These are phyloP conservation scores for Sylvicola fuscatus DNA, from an alignment of 2,888 invertebrate species.

Conservation along the genomic window DNA sequence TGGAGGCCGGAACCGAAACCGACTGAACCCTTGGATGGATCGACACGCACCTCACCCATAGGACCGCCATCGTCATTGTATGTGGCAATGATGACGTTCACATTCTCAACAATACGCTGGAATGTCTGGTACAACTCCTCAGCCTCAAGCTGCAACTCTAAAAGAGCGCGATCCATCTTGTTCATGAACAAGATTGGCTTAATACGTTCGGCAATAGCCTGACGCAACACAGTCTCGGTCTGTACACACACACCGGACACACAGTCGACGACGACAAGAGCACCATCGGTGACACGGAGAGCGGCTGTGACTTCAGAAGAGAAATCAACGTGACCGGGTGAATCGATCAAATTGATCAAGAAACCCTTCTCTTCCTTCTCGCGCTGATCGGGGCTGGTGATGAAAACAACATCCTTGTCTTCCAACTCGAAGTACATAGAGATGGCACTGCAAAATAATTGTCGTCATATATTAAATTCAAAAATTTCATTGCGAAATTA, in stretches of 20 bases:
- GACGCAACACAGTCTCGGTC: slow-evolving; percentile 98
- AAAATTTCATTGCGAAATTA: too few relatives aligned
- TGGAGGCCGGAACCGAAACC: slow-evolving; percentile 99
- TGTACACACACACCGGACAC: slow-evolving; percentile 99
- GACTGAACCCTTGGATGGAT: slow-evolving; percentile 96
- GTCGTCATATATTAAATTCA: too few relatives aligned
- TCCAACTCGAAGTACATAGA: slow-evolving; percentile 98
- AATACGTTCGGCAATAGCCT: slow-evolving; percentile 98
- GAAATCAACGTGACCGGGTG: slow-evolving; percentile 99
- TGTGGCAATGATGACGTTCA: slow-evolving; percentile 99
- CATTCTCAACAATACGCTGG: slow-evolving; percentile 98
- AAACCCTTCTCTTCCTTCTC: slow-evolving; percentile 86
- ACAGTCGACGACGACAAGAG: slow-evolving; percentile 98
- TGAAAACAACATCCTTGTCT: slow-evolving; percentile 85
- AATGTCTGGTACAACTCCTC: slow-evolving; percentile 98
- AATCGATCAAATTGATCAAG: slow-evolving; percentile 99
- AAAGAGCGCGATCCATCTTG: slow-evolving; percentile 99
- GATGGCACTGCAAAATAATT: slow-evolving; percentile 62
- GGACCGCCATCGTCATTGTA: slow-evolving; percentile 95
- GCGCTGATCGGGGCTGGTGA: slow-evolving; percentile 75
- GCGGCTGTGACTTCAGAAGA: slow-evolving; percentile 99
- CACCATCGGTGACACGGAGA: slow-evolving; percentile 98
- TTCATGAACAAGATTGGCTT: slow-evolving; percentile 99
- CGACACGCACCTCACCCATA: slow-evolving; percentile 97
- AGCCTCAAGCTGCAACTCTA: slow-evolving; percentile 88